These are phyloP conservation scores for Melanotaenia maccullochi DNA, from an alignment of 2,797 vertebrate species.

Conservation along the genomic window DNA sequence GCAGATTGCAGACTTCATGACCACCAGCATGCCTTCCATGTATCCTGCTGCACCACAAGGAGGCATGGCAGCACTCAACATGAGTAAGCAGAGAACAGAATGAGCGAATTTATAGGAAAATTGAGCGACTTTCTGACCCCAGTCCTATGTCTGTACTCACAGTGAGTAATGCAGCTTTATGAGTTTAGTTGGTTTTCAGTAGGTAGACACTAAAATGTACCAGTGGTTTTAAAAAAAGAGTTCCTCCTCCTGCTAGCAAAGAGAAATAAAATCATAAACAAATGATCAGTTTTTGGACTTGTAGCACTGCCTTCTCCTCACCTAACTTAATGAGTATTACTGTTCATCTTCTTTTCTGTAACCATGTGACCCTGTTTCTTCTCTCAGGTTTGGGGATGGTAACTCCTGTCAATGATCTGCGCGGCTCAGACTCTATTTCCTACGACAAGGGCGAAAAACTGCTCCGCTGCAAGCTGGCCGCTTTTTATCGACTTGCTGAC, in stretches of 20 bases:
- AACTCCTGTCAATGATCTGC: slow-evolving; percentile 96
- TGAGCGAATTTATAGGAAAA: not conserved
- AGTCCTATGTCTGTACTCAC: slow-evolving; percentile 12
- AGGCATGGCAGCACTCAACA: slow-evolving; percentile 96
- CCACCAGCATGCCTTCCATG: slow-evolving; percentile 91
- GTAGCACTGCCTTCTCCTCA: not conserved
- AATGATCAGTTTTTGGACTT: not conserved
- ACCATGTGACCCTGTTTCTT: not conserved
- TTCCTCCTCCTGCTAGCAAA: not conserved
- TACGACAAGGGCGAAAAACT: slow-evolving; percentile 98
- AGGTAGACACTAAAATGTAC: not conserved
- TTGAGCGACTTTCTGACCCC: slow-evolving; percentile 39
- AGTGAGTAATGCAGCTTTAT: slow-evolving; percentile 35
- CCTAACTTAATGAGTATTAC: not conserved
- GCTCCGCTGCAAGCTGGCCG: slow-evolving; percentile 94
- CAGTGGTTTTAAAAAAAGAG: not conserved
- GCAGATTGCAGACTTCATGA: slow-evolving; percentile 99
- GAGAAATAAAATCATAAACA: not conserved
- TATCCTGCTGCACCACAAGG: slow-evolving; percentile 95
- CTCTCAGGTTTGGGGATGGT: slow-evolving; percentile 95
- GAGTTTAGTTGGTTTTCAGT: slow-evolving; percentile 20
- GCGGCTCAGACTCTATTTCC: slow-evolving; percentile 96
- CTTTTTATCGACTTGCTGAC: slow-evolving; percentile 94
- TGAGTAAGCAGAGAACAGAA: slow-evolving; percentile 89
- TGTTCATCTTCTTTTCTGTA: not conserved